phyloP scores from a whole-genome alignment of 2,797 vertebrate genomes.

The Coregonus sp. region DNA sequence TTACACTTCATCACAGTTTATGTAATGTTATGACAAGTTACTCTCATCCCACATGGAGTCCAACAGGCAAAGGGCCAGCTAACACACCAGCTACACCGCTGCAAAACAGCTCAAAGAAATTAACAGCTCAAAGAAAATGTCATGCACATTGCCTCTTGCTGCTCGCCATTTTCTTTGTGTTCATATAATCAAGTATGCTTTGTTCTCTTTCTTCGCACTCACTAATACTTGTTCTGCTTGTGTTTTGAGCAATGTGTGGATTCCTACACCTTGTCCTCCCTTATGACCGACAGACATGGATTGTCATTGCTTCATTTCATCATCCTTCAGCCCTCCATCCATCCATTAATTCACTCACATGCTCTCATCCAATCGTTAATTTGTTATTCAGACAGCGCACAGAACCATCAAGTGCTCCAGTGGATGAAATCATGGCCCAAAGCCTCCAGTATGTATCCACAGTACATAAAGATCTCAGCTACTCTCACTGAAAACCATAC shows the following conservation, averaged over 20 bases:
- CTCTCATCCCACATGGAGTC: slow-evolving; percentile 19
- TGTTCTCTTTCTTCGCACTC: not conserved
- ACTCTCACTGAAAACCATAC: slow-evolving; percentile 47
- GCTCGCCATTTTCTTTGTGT: slow-evolving; percentile 13
- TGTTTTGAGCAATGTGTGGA: slow-evolving; percentile 28
- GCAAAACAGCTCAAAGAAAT: not conserved
- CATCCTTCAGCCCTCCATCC: slow-evolving; percentile 53
- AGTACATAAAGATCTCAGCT: slow-evolving; percentile 50
- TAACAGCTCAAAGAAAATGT: slow-evolving; percentile 7
- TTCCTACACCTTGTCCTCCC: slow-evolving; percentile 27
- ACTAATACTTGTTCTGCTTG: slow-evolving; percentile 33
- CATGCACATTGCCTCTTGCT: slow-evolving; percentile 11
- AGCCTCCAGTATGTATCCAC: slow-evolving; percentile 82
- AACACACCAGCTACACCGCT: slow-evolving; percentile 17
- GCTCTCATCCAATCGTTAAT: slow-evolving; percentile 74
- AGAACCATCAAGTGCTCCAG: slow-evolving; percentile 85
- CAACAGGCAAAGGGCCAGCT: slow-evolving; percentile 22
- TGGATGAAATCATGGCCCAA: slow-evolving; percentile 88
- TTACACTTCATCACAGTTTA: slow-evolving; percentile 10
- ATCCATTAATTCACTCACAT: slow-evolving; percentile 53
- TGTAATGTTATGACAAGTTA: slow-evolving; percentile 16
- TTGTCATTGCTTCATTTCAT: slow-evolving; percentile 15
- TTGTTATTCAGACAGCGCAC: slow-evolving; percentile 84
- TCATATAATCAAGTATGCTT: not conserved
- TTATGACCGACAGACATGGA: not conserved